Base-by-base conservation (phyloP, 2,888 invertebrate species). In the Neria commutata region DNA sequence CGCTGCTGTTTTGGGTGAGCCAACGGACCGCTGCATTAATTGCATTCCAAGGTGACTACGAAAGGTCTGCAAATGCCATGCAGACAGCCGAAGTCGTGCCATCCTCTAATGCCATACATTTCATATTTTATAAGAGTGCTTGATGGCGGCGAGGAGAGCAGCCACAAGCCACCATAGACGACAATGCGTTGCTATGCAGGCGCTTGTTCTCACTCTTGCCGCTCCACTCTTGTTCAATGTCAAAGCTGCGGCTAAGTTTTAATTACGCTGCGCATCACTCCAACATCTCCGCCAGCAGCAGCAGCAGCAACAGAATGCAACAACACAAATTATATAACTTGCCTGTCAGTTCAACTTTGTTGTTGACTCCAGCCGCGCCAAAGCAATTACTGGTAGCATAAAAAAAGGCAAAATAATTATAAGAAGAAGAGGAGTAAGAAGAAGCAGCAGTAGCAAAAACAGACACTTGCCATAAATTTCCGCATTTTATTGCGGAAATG, bases 21-120 rank as follows among this genome's bases (percentile, higher is more conserved):
- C n/a, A n/a, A n/a, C n/a, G n/a, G n/a, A 21, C 29, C 10, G 49
- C 57, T 65, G 73, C 76, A 75, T 75, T 74, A 71, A 76, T 76
- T 76, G 74, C 74, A 74, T 74, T 71, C 76, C 73, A 66, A 75
- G 72, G 75, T 74, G 73, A 75, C 73, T 74, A 76, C 76, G n/a
- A 74, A 74, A 76, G 76, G 75, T 76, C 76, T 74, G 71, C 64
- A 62, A 34, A 34, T 49, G 16, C 56, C 63, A 70, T 64, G 64
- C 72, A 67, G 74, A 72, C 72, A 74, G 74, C 74, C 73, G 62
- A 62, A 62, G 65, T 61, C 52, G 62, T 64, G 71, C 66, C 73
- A 74, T 74, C 70, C 72, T 11, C 70, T 71, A 8, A 11, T 14
- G 40, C 51, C 26, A 17, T 8, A 25, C 42, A 26, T 26, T n/a